Base-by-base conservation (phyloP, 1,140 invertebrate genomes). In the Samia ricini region DNA sequence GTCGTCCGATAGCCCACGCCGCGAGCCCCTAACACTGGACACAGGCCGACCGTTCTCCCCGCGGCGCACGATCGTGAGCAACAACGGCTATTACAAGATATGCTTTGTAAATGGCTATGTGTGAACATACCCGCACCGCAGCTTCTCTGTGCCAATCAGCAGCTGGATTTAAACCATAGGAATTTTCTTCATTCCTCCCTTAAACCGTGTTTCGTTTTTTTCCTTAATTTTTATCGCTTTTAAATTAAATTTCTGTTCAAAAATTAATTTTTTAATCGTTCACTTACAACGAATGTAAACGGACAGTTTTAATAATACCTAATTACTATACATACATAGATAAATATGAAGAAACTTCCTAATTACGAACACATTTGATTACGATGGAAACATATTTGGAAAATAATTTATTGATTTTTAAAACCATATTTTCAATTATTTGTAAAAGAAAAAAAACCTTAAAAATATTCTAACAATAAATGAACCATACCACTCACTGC, bases 71-170 rank as follows among this genome's bases (percentile, higher is more conserved):
- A 81, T 78, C 68, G 89, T 89, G 83, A 89, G 88, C 85, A 91
- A 85, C 79, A 76, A 83, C 74, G 89, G 88, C 71, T 91, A 91
- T 89, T 91, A 91, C 88, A 91, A 91, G 85, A 91, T 91, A 69
- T 91, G 90, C 90, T 91, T 91, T 91, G 90, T 91, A 76, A 91
- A 91, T 86, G 90, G 90, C 85, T 89, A 86, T 81, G 82, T 91
- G 70, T 91, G 82, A 88, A 61, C 61, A 61, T 63, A 60, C 72
- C 56, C 54, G 76, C 73, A 49, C 57, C 36, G 57, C 57, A n/a
- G 36, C 57, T 49, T 59, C 23, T 15, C 24, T 29, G 77, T 80
- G 54, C 52, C 60, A 74, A 68, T 77, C 72, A 63, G 26, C 63
- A 64, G 57, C 68, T 69, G 68, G 79, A 78, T 83, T 83, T 81